Evolutionary conservation across 1,140 invertebrate genomes (phyloP), one percentile per base, ranked within the genome.

Genomic region (Leptinotarsa defecta): DNA sequence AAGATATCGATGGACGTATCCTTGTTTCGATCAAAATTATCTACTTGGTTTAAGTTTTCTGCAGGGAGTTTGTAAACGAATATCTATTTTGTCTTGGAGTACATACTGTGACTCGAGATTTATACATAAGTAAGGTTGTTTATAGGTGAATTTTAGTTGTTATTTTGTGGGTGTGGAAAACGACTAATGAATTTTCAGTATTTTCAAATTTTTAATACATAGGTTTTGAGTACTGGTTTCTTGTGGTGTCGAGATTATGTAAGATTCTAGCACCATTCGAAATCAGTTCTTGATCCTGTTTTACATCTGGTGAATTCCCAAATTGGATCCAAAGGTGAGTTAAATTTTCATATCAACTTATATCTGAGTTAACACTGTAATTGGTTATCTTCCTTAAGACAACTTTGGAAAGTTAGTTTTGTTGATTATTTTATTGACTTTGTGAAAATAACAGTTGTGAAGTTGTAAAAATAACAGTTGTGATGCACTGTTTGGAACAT

Each of bases 141-240:
- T 76, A 64, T 72, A 73, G 68, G 73, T 77, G 27, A 75, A n/a
- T 74, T 61, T 20, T 49, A 73, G 76, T 74, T 43, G 34, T 43
- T 64, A 27, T 48, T 74, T 24, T 72, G 76, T 63, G 72, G 61
- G 62, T 74, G 64, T 73, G 64, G 34, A 68, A 52, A 4, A 27
- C n/a, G 15, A 19, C n/a, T 48, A 65, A 74, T 71, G 61, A 0
- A 57, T 19, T 20, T 68, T 20, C 6, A n/a, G n/a, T 49, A 17
- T 24, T 68, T 43, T 74, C 43, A 64, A 34, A 20, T 17, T 52
- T 22, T n/a, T 2, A n/a, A 2, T 68, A 20, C 4, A 63, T 77
- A 57, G 78, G 72, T 43, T 76, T 76, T 79, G 78, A 84, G 83
- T 81, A 85, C 84, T 84, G 82, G 84, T 85, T 85, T 85, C 82